Evolutionary conservation across 1,140 invertebrate species (phyloP).

Genomic region (Stenopsyche tienmushanensis): DNA sequence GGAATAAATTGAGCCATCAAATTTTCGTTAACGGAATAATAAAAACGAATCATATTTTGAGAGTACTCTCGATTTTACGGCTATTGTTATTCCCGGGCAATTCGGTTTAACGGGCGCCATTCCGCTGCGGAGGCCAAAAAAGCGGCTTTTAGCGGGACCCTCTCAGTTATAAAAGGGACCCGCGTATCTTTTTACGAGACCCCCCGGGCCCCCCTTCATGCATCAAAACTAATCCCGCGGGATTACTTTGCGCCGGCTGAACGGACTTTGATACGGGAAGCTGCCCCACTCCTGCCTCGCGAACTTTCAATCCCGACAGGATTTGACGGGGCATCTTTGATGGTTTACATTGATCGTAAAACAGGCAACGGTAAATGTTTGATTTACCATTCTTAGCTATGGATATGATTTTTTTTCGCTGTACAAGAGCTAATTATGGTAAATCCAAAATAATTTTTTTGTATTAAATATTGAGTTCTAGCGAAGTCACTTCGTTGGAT

Average conservation of each 20-base stretch:
- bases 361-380: not conserved
- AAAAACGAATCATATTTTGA: conserved; percentile 26
- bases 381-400: not conserved
- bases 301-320: too few relatives aligned
- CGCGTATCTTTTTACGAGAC: conserved; percentile 24
- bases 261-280: conserved; percentile 8
- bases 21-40: conserved; percentile 29
- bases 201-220: conserved; percentile 5
- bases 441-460: too few relatives aligned
- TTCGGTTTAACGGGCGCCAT: conserved; percentile 13
- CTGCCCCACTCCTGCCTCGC: too few relatives aligned
- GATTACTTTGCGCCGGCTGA: conserved; percentile 13
- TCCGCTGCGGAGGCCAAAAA: not conserved
- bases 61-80: conserved; percentile 25
- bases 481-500: too few relatives aligned
- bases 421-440: too few relatives aligned
- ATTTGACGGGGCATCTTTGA: too few relatives aligned
- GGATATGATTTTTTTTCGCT: not conserved
- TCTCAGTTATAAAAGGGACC: conserved; percentile 19
- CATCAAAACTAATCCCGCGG: conserved; percentile 30
- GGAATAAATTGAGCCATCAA: conserved; percentile 26
- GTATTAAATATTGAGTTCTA: too few relatives aligned
- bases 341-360: not conserved
- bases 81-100: conserved; percentile 22
- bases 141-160: conserved; percentile 23